phyloP scores from a whole-genome alignment of 1,140 invertebrate genomes.

The Sycobia sp. region DNA sequence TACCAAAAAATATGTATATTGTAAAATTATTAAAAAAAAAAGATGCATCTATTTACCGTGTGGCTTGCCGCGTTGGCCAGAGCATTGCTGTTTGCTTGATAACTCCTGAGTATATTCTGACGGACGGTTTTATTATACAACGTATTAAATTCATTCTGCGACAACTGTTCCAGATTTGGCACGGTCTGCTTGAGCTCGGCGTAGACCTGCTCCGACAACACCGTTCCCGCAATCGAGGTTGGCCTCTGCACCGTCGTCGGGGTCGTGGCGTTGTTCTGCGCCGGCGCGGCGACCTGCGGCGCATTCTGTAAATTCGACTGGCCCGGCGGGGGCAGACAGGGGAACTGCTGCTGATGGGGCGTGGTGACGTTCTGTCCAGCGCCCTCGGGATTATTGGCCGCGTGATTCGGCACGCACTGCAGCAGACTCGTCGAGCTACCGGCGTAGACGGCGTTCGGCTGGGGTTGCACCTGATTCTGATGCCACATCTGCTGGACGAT shows the following conservation, averaged over 20 bases:
- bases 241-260: constrained; percentile 34
- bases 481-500: constrained; percentile 56
- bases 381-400: constrained; percentile 29
- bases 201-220: constrained; percentile 55
- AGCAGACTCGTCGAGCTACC: constrained; percentile 18
- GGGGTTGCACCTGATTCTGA: constrained; percentile 38
- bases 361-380: constrained; percentile 12
- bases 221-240: constrained; percentile 29
- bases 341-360: constrained; percentile 23
- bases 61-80: constrained; percentile 19
- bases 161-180: constrained; percentile 56
- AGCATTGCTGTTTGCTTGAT: constrained; percentile 41
- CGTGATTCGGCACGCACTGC: constrained; percentile 28
- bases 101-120: constrained; percentile 57
- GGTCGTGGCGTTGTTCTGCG: constrained; percentile 36
- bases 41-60: constrained; percentile 9
- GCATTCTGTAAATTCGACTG: constrained; percentile 31
- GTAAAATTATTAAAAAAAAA: too few relatives aligned
- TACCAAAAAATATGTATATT: too few relatives aligned
- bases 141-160: constrained; percentile 60
- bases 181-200: constrained; percentile 56
- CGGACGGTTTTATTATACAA: constrained; percentile 59
- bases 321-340: constrained; percentile 17
- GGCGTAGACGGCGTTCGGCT: not conserved
- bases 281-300: constrained; percentile 20